phyloP scores from a whole-genome alignment of 2,888 invertebrate species.

The Embidobia sp. region DNA sequence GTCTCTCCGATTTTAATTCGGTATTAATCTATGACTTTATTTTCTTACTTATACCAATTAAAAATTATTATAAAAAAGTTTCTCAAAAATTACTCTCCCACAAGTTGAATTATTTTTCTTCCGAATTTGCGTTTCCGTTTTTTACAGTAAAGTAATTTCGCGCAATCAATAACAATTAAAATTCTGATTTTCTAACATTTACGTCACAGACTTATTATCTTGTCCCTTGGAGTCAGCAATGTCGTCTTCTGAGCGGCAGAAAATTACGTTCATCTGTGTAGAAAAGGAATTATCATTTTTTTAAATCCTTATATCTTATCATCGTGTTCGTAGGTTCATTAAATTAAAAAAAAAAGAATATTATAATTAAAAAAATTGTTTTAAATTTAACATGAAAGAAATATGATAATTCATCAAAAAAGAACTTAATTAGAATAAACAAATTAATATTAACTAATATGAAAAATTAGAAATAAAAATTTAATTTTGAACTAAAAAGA shows the following conservation, averaged over 20 bases:
- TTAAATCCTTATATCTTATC: neutral
- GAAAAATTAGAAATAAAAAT: no score
- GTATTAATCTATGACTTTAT: no score
- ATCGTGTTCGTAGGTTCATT: no score
- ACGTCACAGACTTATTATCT: slow-evolving; percentile 38
- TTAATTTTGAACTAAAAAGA: no score
- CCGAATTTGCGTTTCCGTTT: neutral
- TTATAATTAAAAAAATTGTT: no score
- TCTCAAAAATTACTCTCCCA: neutral
- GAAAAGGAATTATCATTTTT: slow-evolving; percentile 8
- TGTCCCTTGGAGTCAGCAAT: slow-evolving; percentile 22
- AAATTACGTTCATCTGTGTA: slow-evolving; percentile 15
- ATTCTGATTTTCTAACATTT: slow-evolving; percentile 21
- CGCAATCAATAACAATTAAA: slow-evolving; percentile 28
- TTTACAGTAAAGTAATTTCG: neutral
- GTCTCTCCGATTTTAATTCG: no score
- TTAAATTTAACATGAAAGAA: neutral
- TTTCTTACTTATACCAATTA: no score
- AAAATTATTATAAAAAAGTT: neutral
- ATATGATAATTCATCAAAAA: no score
- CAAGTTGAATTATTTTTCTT: neutral
- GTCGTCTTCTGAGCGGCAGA: slow-evolving; percentile 9
- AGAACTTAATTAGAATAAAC: no score
- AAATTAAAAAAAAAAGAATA: no score
- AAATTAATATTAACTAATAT: no score